Evolutionary conservation across 2,797 vertebrate species (phyloP).

Genomic region (Crenichthys baileyi): DNA sequence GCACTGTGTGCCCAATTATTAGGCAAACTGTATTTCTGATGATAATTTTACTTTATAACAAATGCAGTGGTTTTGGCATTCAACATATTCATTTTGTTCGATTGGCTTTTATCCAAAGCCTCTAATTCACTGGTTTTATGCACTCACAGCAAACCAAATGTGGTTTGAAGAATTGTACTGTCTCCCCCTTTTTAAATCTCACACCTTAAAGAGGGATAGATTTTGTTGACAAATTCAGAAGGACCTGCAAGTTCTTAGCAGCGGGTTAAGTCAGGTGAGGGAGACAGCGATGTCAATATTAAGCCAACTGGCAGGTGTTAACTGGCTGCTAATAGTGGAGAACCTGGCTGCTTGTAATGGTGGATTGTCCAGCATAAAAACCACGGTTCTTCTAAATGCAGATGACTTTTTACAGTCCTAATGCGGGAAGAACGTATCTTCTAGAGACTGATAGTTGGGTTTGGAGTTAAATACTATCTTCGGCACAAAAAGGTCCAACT

Average conservation of each 20-base stretch:
- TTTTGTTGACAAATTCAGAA: background rate
- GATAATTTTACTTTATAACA: background rate
- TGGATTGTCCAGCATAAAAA: background rate
- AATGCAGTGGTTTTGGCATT: background rate
- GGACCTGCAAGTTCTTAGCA: background rate
- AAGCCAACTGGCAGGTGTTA: background rate
- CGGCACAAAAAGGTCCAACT: background rate
- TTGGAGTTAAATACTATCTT: background rate
- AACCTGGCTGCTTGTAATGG: background rate
- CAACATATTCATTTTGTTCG: background rate
- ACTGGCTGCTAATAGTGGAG: background rate
- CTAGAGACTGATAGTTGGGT: background rate
- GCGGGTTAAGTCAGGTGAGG: background rate
- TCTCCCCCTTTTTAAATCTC: background rate
- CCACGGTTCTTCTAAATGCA: background rate
- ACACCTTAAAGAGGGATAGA: background rate
- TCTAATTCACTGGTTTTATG: no score
- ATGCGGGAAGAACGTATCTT: background rate
- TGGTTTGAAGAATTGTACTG: background rate
- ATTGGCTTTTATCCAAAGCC: no score
- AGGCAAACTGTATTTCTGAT: background rate
- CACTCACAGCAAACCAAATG: background rate
- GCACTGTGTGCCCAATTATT: background rate
- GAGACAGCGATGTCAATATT: background rate
- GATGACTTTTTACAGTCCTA: background rate